phyloP scores from a whole-genome alignment of 2,113 vertebrate genomes.

The Xiphophorus hellerii region DNA sequence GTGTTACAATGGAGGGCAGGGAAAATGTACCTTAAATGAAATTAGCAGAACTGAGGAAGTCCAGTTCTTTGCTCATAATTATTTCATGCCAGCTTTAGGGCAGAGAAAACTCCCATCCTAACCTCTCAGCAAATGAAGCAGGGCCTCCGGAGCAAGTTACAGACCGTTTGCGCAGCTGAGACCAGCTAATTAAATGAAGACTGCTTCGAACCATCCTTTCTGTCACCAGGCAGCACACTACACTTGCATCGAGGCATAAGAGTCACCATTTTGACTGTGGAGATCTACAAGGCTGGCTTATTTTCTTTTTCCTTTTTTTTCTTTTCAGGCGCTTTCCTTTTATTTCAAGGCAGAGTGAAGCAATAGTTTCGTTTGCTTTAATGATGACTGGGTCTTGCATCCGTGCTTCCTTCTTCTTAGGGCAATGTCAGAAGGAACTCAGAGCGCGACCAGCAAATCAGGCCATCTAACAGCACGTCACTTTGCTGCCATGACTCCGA shows the following conservation, averaged over 20 bases:
- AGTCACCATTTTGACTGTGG: slow-evolving; percentile 35
- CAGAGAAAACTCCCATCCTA: slow-evolving; percentile 58
- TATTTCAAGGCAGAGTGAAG: slow-evolving; percentile 36
- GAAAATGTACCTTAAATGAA: slow-evolving; percentile 62
- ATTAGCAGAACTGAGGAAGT: slow-evolving; percentile 55
- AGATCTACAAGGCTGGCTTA: slow-evolving; percentile 15
- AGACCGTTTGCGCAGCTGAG: slow-evolving; percentile 72
- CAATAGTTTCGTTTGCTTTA: slow-evolving; percentile 50
- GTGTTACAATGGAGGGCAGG: slow-evolving; percentile 1
- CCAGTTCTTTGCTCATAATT: slow-evolving; percentile 64
- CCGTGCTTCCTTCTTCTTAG: slow-evolving; percentile 22
- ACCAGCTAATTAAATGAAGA: slow-evolving; percentile 76
- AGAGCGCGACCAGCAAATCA: slow-evolving; percentile 63
- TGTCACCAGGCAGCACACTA: slow-evolving; percentile 45
- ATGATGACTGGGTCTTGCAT: slow-evolving; percentile 39
- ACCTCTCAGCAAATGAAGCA: slow-evolving; percentile 46
- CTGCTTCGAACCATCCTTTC: slow-evolving; percentile 58
- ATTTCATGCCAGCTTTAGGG: slow-evolving; percentile 66
- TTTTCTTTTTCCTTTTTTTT: neutral
- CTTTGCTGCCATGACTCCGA: slow-evolving; percentile 54
- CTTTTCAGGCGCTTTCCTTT: slow-evolving; percentile 29
- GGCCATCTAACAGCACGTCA: slow-evolving; percentile 77
- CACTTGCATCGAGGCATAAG: slow-evolving; percentile 33
- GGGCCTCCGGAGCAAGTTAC: slow-evolving; percentile 45
- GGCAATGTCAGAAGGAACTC: slow-evolving; percentile 36